Evolutionary conservation across 2,797 vertebrate species (phyloP), one percentile per base, ranked within the genome.

Genomic region (Sphenodon punctatus): DNA sequence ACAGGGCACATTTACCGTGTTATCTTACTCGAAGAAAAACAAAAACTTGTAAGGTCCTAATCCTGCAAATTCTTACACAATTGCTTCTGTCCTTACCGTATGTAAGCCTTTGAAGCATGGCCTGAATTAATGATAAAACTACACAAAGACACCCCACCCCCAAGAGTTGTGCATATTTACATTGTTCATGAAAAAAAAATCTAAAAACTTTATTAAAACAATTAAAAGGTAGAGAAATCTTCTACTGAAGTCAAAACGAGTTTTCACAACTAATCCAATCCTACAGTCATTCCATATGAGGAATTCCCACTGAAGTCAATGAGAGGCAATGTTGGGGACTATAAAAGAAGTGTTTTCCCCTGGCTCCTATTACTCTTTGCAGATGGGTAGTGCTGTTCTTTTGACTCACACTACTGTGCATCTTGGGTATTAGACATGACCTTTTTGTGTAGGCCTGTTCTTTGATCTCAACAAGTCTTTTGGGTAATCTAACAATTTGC

Each of bases 381-480:
- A 77, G 68, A 79, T 25, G 39, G 48, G 49, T 69, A 68, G 39
- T 45, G 55, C 12, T 71, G 16, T 0, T 73, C 49, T 79, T 74
- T 63, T 36, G 77, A 56, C 4, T 41, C 30, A 34, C 46, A 17
- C 19, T 76, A 76, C 22, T 60, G 34, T 67, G 11, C 67, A 20
- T 79, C 69, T 83, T 80, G 14, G 55, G 27, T 60, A 78, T 64
- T 65, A 78, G 61, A 25, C 45, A 45, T 25, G 59, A 80, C 45
- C 45, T 64, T 86, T 79, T 61, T 42, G 19, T 55, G 27, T 45
- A 75, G 34, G 19, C 10, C 73, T 86, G 19, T 88, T 83, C 67
- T 86, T n/a, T 83, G 70, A 78, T 80, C 71, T 80, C 49, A 80
- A 15, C 17, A 88, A 84, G 63, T 59, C 71, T 82, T 87, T 51